These are phyloP conservation scores for Typhlichthys eigenmanni DNA, from an alignment of 2,797 vertebrate genomes.

Conservation along the genomic window DNA sequence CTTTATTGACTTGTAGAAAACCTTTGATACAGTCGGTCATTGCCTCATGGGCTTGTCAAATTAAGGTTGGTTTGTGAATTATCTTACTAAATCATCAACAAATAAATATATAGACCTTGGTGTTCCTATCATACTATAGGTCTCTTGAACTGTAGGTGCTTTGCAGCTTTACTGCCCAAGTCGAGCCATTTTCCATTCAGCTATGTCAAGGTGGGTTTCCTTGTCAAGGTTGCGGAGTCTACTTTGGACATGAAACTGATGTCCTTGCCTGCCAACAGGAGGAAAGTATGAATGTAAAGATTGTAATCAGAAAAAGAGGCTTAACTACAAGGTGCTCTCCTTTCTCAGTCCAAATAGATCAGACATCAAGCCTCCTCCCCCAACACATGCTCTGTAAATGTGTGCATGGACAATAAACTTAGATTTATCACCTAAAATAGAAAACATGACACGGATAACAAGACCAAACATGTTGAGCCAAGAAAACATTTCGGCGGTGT, in stretches of 20 bases:
- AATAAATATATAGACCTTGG: conserved; percentile 74
- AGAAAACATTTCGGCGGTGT: conserved; percentile 46
- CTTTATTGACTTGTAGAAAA: too few relatives aligned
- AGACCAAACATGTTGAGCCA: conserved; percentile 37
- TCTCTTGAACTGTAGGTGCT: conserved; percentile 85
- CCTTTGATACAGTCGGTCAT: too few relatives aligned
- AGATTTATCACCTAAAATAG: conserved; percentile 10
- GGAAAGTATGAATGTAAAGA: not conserved
- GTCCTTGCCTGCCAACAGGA: conserved; percentile 69
- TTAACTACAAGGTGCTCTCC: conserved; percentile 68
- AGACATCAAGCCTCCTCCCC: conserved; percentile 64
- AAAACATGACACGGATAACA: conserved; percentile 18
- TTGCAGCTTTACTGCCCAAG: conserved; percentile 85
- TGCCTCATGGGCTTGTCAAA: too few relatives aligned
- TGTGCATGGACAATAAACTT: conserved; percentile 14
- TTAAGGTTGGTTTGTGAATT: too few relatives aligned
- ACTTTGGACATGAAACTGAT: conserved; percentile 77
- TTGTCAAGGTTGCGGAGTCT: conserved; percentile 72
- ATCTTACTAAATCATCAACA: not conserved
- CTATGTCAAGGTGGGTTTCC: conserved; percentile 86
- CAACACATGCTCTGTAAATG: conserved; percentile 52
- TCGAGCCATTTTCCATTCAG: conserved; percentile 95
- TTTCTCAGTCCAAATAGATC: conserved; percentile 74
- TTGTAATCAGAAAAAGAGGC: conserved; percentile 13
- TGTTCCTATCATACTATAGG: conserved; percentile 81